Evolutionary conservation across 2,113 vertebrate genomes (phyloP).

Genomic region (Gasterosteus aculeatus): DNA sequence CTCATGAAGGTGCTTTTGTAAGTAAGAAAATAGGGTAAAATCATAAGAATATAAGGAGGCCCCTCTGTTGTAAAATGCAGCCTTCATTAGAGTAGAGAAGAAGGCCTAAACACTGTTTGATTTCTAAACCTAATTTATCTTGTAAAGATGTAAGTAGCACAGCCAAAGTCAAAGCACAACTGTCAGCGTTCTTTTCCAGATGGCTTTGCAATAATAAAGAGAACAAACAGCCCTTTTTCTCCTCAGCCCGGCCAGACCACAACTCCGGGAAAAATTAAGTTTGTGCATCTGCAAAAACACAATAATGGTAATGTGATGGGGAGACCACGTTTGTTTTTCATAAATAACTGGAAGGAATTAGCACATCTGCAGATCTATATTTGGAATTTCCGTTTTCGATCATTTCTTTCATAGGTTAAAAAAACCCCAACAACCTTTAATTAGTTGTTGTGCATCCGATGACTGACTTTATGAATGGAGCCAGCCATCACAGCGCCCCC

Average conservation of each 20-base stretch:
- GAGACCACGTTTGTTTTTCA: background rate
- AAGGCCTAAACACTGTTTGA: constrained; percentile 27
- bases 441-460: background rate
- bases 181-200: constrained; percentile 49
- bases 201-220: constrained; percentile 51
- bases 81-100: constrained; percentile 18
- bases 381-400: background rate
- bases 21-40: constrained; percentile 6
- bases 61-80: constrained; percentile 13
- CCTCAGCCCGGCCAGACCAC: constrained; percentile 41
- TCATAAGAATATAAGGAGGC: background rate
- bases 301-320: background rate
- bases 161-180: constrained; percentile 15
- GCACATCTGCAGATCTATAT: background rate
- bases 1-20: constrained; percentile 13
- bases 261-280: background rate
- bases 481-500: constrained; percentile 40
- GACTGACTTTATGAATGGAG: constrained; percentile 75
- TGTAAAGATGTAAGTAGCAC: constrained; percentile 25
- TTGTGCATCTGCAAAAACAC: constrained; percentile 4
- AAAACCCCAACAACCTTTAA: background rate
- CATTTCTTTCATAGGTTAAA: background rate
- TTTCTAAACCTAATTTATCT: constrained; percentile 42
- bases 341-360: background rate
- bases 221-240: constrained; percentile 40